A percentile compares a stretch with the other conserved stretches of the same genome.
Evolutionary conservation across 2,113 vertebrate genomes (phyloP).

Genomic region (Tetrax tetrax): DNA sequence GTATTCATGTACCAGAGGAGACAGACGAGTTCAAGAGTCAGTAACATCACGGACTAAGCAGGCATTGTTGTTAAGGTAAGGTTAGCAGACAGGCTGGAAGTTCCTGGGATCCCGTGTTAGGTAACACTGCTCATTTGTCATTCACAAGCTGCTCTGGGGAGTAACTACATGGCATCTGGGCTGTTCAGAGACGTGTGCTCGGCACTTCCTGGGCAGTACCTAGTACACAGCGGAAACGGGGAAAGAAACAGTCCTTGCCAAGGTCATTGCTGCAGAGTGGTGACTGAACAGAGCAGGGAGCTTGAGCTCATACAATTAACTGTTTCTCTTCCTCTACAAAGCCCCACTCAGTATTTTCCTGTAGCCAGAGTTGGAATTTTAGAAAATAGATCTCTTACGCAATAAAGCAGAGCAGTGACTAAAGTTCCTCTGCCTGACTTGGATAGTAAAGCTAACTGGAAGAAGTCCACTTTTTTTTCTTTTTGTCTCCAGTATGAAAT

Average conservation of each 20-base stretch:
- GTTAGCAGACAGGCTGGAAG: neutral
- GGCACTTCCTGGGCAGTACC: neutral
- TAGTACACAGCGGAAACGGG: neutral
- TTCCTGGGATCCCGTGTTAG: neutral
- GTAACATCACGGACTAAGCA: neutral
- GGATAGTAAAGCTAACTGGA: neutral
- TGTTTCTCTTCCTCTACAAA: neutral
- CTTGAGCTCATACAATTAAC: neutral
- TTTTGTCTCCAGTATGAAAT: neutral
- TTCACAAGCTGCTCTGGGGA: neutral
- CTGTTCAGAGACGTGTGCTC: neutral
- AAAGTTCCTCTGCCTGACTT: neutral
- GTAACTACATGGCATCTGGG: fast-evolving
- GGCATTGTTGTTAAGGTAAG: neutral
- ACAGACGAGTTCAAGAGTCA: neutral
- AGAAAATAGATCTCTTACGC: neutral
- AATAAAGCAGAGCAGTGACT: neutral
- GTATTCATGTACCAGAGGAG: neutral
- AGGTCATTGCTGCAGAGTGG: neutral
- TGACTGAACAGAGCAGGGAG: neutral
- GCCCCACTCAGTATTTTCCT: neutral
- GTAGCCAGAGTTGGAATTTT: neutral
- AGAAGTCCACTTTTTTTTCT: neutral
- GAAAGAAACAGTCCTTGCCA: neutral
- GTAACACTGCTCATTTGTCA: neutral